Conservation (phyloP, 2,797 vertebrate species). For the Mallotus villosus region DNA sequence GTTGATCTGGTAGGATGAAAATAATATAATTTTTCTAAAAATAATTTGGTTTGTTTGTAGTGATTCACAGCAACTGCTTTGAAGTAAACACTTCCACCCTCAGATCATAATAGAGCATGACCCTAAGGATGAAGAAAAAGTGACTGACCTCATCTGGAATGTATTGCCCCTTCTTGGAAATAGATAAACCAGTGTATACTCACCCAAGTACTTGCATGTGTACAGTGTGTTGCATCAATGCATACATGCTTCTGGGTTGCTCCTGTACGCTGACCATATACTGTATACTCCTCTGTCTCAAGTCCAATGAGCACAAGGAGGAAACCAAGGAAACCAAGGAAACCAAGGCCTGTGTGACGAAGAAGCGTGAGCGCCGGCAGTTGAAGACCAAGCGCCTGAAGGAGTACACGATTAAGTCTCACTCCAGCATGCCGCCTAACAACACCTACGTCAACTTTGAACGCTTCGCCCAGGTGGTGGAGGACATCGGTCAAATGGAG, state of each 20-base stretch:
- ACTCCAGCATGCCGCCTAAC: constrained; percentile 94
- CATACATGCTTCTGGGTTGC: background rate
- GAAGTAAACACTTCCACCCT: background rate
- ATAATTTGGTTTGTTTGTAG: no score
- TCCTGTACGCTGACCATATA: background rate
- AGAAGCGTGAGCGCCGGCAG: constrained; percentile 75
- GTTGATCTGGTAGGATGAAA: background rate
- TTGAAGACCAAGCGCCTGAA: constrained; percentile 90
- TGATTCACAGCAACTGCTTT: no score
- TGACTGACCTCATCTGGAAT: background rate
- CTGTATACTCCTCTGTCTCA: constrained; percentile 57
- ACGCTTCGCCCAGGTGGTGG: constrained; percentile 85
- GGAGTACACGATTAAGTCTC: constrained; percentile 94
- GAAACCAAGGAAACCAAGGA: constrained; percentile 75
- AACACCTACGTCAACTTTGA: constrained; percentile 93
- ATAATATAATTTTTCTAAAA: background rate
- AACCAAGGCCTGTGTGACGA: constrained; percentile 61
- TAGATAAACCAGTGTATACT: background rate
- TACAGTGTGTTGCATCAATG: background rate
- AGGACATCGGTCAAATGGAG: constrained; percentile 81
- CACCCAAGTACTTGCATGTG: background rate
- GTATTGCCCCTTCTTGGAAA: background rate
- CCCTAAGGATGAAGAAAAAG: background rate
- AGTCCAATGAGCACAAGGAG: constrained; percentile 77
- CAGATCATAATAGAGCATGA: background rate